Percentiles rank a stretch among this genome's conserved stretches.
These are phyloP conservation scores for Ciconia nigra DNA, from an alignment of 2,797 vertebrate species.

Conservation along the genomic window DNA sequence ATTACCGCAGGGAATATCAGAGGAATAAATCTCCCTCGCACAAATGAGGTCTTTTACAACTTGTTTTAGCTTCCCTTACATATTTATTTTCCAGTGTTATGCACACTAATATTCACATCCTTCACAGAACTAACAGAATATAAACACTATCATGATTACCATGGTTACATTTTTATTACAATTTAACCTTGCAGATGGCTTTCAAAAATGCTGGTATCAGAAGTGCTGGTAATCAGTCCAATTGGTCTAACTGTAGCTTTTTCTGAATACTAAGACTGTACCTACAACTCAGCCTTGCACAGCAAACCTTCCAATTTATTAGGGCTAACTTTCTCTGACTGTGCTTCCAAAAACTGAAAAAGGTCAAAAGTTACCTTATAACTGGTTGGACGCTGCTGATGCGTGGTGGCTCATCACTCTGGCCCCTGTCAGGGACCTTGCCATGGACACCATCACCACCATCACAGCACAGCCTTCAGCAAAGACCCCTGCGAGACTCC, in stretches of 20 bases:
- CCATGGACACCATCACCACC: neutral
- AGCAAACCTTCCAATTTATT: neutral
- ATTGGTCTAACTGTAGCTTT: neutral
- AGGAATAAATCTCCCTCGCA: neutral
- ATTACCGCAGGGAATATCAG: neutral
- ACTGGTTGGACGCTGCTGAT: neutral
- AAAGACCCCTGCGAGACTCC: neutral
- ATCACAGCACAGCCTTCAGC: neutral
- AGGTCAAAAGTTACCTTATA: neutral
- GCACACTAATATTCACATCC: neutral
- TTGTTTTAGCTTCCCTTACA: neutral
- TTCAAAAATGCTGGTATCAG: neutral
- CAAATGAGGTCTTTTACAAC: neutral
- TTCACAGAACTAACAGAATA: neutral
- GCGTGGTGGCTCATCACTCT: neutral
- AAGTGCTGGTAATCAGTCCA: neutral
- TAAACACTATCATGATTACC: neutral
- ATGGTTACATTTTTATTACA: neutral
- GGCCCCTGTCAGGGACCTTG: rapidly evolving
- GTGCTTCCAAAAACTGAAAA: neutral
- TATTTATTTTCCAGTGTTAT: neutral
- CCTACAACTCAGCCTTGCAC: neutral
- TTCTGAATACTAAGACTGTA: neutral
- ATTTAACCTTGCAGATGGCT: neutral
- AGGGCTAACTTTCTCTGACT: neutral